These are phyloP conservation scores for Drosophila tropicalis DNA, from an alignment of 1,140 invertebrate species.

Conservation along the genomic window DNA sequence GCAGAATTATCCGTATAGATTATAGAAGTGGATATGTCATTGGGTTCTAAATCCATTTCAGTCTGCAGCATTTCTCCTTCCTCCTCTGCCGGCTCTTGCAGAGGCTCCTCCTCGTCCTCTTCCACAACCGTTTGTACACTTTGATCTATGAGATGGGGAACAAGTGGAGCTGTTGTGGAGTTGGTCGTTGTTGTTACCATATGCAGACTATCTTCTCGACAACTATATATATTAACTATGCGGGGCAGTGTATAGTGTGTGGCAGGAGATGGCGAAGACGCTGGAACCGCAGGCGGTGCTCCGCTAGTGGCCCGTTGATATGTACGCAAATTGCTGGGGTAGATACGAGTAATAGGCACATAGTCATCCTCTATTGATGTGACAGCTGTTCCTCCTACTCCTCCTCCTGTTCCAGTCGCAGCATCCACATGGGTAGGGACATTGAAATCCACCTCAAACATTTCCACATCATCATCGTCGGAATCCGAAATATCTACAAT, in stretches of 20 bases:
- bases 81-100: slow-evolving; percentile 5
- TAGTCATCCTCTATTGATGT: slow-evolving; percentile 48
- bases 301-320: slow-evolving; percentile 54
- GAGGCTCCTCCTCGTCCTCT: slow-evolving; percentile 17
- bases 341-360: slow-evolving; percentile 61
- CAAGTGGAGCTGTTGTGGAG: slow-evolving; percentile 26
- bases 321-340: slow-evolving; percentile 65
- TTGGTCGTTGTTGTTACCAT: slow-evolving; percentile 41
- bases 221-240: slow-evolving; percentile 70
- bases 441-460: slow-evolving; percentile 66
- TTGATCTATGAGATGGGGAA: slow-evolving; percentile 61
- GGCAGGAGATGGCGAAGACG: slow-evolving; percentile 26
- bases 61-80: slow-evolving; percentile 17
- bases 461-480: slow-evolving; percentile 67
- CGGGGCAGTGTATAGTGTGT: slow-evolving; percentile 56
- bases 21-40: slow-evolving; percentile 1
- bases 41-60: slow-evolving; percentile 6
- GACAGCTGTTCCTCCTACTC: slow-evolving; percentile 33
- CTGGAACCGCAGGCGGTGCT: slow-evolving; percentile 2
- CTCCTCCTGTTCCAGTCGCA: slow-evolving; percentile 51
- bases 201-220: slow-evolving; percentile 58
- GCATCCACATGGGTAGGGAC: slow-evolving; percentile 65
- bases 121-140: slow-evolving; percentile 52
- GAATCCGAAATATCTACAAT: slow-evolving; percentile 66
- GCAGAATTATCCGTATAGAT: slow-evolving; percentile 2